phyloP scores from a whole-genome alignment of 2,888 invertebrate genomes.

The Thymelicus sylvestris region DNA sequence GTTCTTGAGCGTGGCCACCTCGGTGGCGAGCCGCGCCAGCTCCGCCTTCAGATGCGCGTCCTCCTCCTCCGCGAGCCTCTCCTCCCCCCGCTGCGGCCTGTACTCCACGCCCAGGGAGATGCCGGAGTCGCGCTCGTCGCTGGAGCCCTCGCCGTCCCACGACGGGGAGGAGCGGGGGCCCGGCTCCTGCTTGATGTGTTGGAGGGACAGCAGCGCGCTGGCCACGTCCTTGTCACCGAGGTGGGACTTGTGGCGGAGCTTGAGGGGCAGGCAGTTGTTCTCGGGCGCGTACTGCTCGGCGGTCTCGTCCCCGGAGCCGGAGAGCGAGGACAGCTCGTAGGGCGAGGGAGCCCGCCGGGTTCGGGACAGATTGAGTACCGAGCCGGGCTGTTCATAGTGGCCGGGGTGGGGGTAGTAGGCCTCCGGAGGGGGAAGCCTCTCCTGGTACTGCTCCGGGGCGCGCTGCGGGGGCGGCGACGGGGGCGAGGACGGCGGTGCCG shows the following conservation, averaged over 20 bases:
- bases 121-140: conserved; percentile 95
- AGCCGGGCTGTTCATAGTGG: conserved; percentile 85
- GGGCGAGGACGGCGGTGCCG: conserved; percentile 77
- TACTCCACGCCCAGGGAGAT: conserved; percentile 92
- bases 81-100: conserved; percentile 73
- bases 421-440: conserved; percentile 75
- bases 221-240: conserved; percentile 95
- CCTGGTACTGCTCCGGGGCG: conserved; percentile 80
- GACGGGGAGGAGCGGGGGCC: conserved; percentile 91
- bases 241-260: conserved; percentile 95
- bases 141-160: conserved; percentile 95
- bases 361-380: conserved; percentile 90
- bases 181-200: conserved; percentile 94
- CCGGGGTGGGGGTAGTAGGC: conserved; percentile 81
- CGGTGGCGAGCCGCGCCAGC: conserved; percentile 94
- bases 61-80: conserved; percentile 82
- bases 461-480: conserved; percentile 83
- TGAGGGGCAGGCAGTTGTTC: conserved; percentile 94
- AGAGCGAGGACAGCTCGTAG: conserved; percentile 92
- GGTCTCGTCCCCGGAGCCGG: conserved; percentile 84
- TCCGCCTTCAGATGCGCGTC: conserved; percentile 93
- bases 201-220: conserved; percentile 91
- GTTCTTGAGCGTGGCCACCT: conserved; percentile 95
- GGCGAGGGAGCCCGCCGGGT: conserved; percentile 88
- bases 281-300: conserved; percentile 84